Evolutionary conservation across 1,140 invertebrate genomes (phyloP).

Genomic region (Neotoxoptera formosana): DNA sequence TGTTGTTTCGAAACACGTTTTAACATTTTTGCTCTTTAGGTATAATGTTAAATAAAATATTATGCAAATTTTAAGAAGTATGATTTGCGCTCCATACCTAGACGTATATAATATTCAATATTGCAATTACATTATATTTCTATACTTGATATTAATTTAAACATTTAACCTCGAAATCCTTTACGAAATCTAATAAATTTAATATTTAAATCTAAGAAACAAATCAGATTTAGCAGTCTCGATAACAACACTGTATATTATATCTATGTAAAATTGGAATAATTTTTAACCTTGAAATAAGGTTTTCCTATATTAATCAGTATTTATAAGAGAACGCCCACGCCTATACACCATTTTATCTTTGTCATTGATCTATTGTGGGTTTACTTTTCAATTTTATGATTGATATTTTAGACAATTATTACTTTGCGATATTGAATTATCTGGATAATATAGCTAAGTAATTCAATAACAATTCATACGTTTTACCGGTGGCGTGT

Average conservation of each 20-base stretch:
- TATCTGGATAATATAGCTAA: not conserved
- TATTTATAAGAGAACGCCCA: constrained; percentile 36
- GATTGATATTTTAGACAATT: not conserved
- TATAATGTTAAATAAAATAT: not conserved
- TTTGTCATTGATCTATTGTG: not conserved
- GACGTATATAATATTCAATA: not conserved
- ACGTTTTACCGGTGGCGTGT: not conserved
- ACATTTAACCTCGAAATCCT: constrained; percentile 4
- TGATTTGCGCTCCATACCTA: not conserved
- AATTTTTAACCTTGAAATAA: constrained; percentile 16
- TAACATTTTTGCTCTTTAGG: not conserved
- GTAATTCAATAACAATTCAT: not conserved
- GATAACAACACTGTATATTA: not conserved
- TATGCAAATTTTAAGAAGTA: not conserved
- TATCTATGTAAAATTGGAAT: not conserved
- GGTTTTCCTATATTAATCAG: not conserved
- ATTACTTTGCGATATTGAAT: not conserved
- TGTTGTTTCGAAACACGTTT: not conserved
- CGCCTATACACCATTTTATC: not conserved
- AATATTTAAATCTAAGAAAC: not conserved
- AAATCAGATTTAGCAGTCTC: not conserved
- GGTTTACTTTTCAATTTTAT: not conserved
- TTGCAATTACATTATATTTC: not conserved
- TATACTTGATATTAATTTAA: not conserved
- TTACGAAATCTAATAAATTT: not conserved